Conservation (phyloP, 2,113 vertebrate genomes). For the Macrotus californicus region DNA sequence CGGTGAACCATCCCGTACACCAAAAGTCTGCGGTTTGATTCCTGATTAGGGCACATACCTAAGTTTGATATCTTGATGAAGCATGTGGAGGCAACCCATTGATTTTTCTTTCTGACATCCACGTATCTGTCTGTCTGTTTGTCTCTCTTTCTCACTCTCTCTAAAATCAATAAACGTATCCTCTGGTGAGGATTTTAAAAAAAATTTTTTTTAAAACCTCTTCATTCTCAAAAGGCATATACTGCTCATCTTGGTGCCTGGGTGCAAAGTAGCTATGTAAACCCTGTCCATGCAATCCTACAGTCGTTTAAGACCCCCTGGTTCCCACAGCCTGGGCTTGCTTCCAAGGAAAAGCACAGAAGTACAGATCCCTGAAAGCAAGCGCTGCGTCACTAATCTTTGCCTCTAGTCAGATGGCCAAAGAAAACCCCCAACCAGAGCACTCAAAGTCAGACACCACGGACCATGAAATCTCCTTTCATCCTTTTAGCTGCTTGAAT, state of each 20-base stretch:
- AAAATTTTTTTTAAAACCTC: neutral
- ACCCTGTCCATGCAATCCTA: neutral
- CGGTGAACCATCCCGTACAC: too few species aligned
- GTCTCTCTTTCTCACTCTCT: too few species aligned
- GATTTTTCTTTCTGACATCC: too few species aligned
- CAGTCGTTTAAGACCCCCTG: neutral
- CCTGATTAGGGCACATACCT: too few species aligned
- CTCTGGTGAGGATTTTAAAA: too few species aligned
- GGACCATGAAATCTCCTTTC: slow-evolving; percentile 70
- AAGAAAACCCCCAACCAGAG: slow-evolving; percentile 47
- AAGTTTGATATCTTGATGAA: too few species aligned
- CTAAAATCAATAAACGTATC: too few species aligned
- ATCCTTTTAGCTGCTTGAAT: slow-evolving; percentile 62
- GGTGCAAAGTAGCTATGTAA: neutral
- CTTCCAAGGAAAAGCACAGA: slow-evolving; percentile 1
- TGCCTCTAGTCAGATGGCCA: slow-evolving; percentile 53
- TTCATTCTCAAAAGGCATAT: neutral
- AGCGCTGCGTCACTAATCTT: slow-evolving; percentile 52
- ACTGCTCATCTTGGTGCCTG: neutral
- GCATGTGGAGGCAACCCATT: too few species aligned
- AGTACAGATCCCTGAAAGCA: neutral
- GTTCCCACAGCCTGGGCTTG: slow-evolving; percentile 7
- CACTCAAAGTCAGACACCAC: slow-evolving; percentile 52
- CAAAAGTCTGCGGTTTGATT: too few species aligned
- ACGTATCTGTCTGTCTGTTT: too few species aligned